Evolutionary conservation across 2,888 invertebrate genomes (phyloP), one percentile per base, ranked within the genome.

Genomic region (Idaea straminata): DNA sequence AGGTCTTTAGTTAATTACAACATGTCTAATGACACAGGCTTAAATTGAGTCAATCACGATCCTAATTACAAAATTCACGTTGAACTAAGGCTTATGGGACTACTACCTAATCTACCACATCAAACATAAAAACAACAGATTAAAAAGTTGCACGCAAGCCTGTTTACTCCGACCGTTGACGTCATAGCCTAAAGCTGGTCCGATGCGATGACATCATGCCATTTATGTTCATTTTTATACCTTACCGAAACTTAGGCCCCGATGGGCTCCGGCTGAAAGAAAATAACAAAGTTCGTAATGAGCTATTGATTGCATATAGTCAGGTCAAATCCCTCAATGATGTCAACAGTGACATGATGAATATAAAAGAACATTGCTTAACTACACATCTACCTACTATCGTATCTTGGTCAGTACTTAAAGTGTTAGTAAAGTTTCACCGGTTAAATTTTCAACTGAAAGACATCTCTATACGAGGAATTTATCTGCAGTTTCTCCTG

Each of bases 141-240:
- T 76, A 76, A 80, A 83, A 82, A 81, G 74, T 71, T 78, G 81
- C 74, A 75, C 72, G 74, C 77, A 64, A 74, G 73, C 78, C 79
- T 84, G 83, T 83, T 84, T 82, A 78, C 77, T 68, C 69, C 74
- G 64, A 61, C 65, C 13, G 71, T 63, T 88, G 83, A 83, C 85
- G 86, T 86, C 86, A 86, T 69, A 64, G 62, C 67, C 66, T 68
- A 66, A 73, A 78, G 71, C 72, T 73, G 74, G 74, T 74, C 66
- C 71, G 80, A 78, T 34, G 16, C 34, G 66, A 63, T 87, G 86
- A 87, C 81, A 84, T 88, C 87, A 88, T 79, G 74, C 67, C 66
- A 67, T 72, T 71, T 73, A 69, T 66, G 67, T 68, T 69, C 73
- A 75, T 77, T 75, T 76, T 74, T 76, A 76, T 70, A 81, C 84